Conservation (phyloP, 2,113 vertebrate species). For the Zosterops hypoxanthus region DNA sequence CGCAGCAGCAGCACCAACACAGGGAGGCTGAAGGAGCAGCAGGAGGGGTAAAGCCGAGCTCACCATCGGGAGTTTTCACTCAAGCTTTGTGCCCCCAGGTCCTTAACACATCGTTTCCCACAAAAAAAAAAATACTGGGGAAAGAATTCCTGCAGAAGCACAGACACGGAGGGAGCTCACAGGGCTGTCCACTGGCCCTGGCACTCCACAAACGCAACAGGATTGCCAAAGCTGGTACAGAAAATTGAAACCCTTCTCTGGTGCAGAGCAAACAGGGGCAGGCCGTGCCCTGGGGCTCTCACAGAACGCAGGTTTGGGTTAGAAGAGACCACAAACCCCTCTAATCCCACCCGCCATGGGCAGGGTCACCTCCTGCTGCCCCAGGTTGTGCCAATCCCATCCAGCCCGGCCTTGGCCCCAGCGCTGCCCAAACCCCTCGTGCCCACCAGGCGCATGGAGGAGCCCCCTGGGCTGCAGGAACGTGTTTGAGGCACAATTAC, state of each 20-base stretch:
- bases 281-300: not conserved
- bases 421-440: rapidly evolving
- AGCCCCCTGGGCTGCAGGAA: not conserved
- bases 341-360: not conserved
- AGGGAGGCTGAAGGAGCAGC: not conserved
- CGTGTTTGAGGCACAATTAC: rapidly evolving
- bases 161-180: rapidly evolving
- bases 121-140: not conserved
- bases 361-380: not conserved
- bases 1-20: not conserved
- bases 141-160: not conserved
- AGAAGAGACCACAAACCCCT: not conserved
- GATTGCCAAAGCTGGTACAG: not conserved
- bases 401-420: not conserved
- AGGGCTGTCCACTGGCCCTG: rapidly evolving
- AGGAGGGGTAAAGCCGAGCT: not conserved
- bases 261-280: rapidly evolving
- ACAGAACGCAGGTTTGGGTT: not conserved
- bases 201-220: rapidly evolving
- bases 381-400: rapidly evolving
- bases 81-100: not conserved
- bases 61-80: not conserved
- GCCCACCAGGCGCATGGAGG: rapidly evolving
- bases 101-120: not conserved
- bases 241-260: not conserved